Evolutionary conservation across 1,140 invertebrate genomes (phyloP).

Genomic region (Acromyrmex heyeri): DNA sequence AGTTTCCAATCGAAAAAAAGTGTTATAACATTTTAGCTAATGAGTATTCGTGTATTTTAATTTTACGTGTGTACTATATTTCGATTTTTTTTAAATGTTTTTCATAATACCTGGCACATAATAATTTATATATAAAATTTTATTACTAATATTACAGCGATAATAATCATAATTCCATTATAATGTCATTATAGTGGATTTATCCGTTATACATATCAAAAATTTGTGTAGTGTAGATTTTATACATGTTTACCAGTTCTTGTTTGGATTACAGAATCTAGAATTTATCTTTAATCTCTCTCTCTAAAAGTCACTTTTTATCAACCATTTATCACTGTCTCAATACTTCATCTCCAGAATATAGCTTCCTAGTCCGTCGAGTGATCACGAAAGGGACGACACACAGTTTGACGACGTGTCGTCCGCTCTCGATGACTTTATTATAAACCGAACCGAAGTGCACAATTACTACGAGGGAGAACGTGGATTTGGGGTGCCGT

Average conservation of each 20-base stretch:
- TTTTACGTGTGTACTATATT: neutral
- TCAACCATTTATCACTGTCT: neutral
- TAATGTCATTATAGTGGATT: too few relatives aligned
- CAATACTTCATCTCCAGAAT: neutral
- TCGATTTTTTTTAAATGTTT: neutral
- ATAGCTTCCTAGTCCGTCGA: slow-evolving; percentile 8
- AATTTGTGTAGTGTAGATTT: neutral
- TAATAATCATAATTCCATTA: too few relatives aligned
- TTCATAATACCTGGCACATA: too few relatives aligned
- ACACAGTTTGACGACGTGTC: slow-evolving; percentile 57
- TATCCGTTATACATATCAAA: too few relatives aligned
- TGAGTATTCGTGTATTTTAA: neutral
- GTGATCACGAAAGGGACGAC: slow-evolving; percentile 44
- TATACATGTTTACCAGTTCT: neutral
- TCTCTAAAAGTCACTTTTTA: neutral
- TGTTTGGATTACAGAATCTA: neutral
- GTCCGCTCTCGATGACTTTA: slow-evolving; percentile 79
- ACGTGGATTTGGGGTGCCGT: slow-evolving; percentile 66
- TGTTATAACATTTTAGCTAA: too few relatives aligned
- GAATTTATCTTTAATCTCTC: neutral
- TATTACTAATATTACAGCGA: too few relatives aligned
- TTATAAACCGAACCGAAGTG: slow-evolving; percentile 81
- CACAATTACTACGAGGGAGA: slow-evolving; percentile 78
- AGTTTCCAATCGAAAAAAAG: too few relatives aligned
- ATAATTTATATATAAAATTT: too few relatives aligned